phyloP scores from a whole-genome alignment of 2,888 invertebrate genomes.

The Gisinianus flammeolus region DNA sequence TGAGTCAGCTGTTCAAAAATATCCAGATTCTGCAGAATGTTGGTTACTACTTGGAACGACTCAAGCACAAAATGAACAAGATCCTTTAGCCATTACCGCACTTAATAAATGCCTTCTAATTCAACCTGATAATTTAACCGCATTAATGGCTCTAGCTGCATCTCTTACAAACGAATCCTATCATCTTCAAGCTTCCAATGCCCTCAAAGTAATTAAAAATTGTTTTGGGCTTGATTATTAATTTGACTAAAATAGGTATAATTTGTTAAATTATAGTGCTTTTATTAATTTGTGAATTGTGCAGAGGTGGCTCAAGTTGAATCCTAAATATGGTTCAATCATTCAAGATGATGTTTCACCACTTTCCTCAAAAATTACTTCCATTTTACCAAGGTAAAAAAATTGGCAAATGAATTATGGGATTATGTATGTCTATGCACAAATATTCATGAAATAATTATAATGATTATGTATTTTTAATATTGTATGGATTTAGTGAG shows the following conservation, averaged over 20 bases:
- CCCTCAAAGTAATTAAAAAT: conserved; percentile 66
- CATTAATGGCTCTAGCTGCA: conserved; percentile 88
- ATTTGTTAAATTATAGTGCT: neutral
- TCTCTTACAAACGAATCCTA: conserved; percentile 96
- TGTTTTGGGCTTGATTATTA: too few species aligned
- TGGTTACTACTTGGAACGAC: conserved; percentile 89
- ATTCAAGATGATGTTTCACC: conserved; percentile 57
- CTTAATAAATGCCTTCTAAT: conserved; percentile 82
- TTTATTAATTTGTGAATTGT: conserved; percentile 28
- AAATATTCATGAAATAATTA: neutral
- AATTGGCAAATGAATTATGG: too few species aligned
- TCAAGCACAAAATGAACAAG: conserved; percentile 98
- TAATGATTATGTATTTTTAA: too few species aligned
- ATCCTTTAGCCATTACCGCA: conserved; percentile 90
- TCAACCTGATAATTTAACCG: conserved; percentile 79
- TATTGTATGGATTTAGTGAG: too few species aligned
- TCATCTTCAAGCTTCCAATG: conserved; percentile 85
- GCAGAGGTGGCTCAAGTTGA: conserved; percentile 60
- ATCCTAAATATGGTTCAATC: conserved; percentile 63
- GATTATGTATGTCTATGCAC: neutral
- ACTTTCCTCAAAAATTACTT: conserved; percentile 40
- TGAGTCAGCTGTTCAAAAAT: conserved; percentile 89
- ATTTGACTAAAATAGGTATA: too few species aligned
- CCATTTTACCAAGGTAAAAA: conserved; percentile 50
- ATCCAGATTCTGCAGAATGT: conserved; percentile 77